Conservation (phyloP, 2,888 invertebrate genomes). For the Chironomus riparius region DNA sequence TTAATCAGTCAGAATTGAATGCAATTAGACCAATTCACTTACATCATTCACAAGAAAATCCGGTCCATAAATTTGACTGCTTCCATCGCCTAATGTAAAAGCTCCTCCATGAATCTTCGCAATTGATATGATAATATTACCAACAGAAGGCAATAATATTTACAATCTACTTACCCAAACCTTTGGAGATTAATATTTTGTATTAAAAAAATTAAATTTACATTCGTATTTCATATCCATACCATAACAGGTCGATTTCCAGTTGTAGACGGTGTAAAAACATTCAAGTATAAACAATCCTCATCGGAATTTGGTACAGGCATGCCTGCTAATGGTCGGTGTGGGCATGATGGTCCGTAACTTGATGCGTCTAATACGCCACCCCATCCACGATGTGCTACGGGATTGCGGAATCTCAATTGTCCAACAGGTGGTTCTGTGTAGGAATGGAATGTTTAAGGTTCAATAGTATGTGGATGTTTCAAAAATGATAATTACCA, state of each 20-base stretch:
- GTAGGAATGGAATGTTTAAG: neutral
- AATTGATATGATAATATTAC: neutral
- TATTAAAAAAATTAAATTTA: neutral
- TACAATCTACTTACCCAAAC: no score
- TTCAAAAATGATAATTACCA: neutral
- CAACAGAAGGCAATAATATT: neutral
- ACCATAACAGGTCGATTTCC: constrained; percentile 28
- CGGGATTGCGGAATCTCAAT: constrained; percentile 27
- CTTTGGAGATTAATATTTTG: neutral
- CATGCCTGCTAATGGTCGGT: neutral
- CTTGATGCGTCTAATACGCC: constrained; percentile 27
- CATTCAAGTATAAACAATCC: constrained; percentile 29
- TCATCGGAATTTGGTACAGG: constrained; percentile 17
- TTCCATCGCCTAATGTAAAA: constrained; percentile 27
- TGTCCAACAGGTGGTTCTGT: constrained; percentile 27
- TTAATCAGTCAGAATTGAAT: neutral
- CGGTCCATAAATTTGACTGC: constrained; percentile 28
- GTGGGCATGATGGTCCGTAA: constrained; percentile 22
- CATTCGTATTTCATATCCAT: neutral
- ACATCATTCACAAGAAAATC: constrained; percentile 28
- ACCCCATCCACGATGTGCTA: constrained; percentile 27
- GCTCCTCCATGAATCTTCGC: constrained; percentile 28
- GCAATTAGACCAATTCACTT: neutral
- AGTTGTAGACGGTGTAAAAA: constrained; percentile 27
- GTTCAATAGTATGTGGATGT: no score